These are phyloP conservation scores for Oceanodroma tethys DNA, from an alignment of 2,113 vertebrate genomes.

Conservation along the genomic window DNA sequence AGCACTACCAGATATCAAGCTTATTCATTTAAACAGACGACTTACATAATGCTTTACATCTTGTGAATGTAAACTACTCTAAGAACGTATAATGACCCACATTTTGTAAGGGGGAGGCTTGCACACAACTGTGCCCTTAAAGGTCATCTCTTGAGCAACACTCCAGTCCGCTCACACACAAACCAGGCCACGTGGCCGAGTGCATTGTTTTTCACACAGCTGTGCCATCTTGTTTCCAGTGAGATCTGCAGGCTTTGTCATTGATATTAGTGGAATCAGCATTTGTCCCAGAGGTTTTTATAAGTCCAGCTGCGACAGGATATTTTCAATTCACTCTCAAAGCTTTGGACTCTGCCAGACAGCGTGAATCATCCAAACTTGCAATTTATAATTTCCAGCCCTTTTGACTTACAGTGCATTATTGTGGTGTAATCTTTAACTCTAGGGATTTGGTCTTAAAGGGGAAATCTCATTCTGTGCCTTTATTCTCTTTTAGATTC, in stretches of 20 bases:
- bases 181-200: background rate
- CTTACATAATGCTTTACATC: background rate
- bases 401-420: background rate
- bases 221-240: background rate
- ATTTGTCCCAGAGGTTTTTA: background rate
- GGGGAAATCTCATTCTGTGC: background rate
- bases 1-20: background rate
- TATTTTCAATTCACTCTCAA: background rate
- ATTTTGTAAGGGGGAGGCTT: background rate
- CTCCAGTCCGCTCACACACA: background rate
- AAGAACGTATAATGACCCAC: background rate
- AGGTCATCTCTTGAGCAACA: background rate
- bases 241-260: background rate
- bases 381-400: background rate
- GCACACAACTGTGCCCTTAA: background rate
- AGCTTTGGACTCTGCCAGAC: background rate
- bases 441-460: background rate
- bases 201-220: background rate
- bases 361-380: background rate
- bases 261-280: background rate
- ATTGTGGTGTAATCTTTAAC: background rate
- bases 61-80: background rate
- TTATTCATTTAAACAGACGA: background rate
- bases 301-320: background rate
- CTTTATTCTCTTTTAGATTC: background rate